Conservation (phyloP, 2,888 invertebrate species). For the Aproaerema taeniolella region DNA sequence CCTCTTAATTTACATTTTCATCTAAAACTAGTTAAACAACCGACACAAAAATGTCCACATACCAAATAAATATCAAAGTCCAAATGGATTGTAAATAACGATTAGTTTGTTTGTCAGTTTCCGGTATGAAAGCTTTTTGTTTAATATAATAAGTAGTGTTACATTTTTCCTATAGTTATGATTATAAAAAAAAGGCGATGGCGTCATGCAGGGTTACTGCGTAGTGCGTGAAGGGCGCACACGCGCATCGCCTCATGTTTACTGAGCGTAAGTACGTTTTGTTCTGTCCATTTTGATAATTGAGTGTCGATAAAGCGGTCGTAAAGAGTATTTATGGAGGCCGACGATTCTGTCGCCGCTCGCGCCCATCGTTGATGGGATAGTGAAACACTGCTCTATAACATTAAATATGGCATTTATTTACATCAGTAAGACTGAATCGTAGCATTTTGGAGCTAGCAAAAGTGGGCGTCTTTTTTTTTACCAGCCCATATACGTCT, state of each 20-base stretch:
- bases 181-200: background rate
- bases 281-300: conserved; percentile 39
- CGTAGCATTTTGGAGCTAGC: too few species aligned
- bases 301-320: conserved; percentile 36
- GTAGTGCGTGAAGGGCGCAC: conserved; percentile 13
- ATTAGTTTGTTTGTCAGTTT: conserved; percentile 1
- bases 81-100: background rate
- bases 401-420: conserved; percentile 3
- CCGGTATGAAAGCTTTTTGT: conserved; percentile 5
- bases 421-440: too few species aligned
- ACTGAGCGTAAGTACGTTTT: conserved; percentile 21
- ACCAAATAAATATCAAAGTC: conserved; percentile 1
- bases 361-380: conserved; percentile 12
- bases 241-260: conserved; percentile 15
- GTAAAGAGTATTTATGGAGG: conserved; percentile 21
- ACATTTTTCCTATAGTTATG: background rate
- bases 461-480: too few species aligned
- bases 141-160: conserved; percentile 2
- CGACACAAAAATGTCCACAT: conserved; percentile 7
- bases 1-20: conserved; percentile 1
- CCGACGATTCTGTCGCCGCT: conserved; percentile 19
- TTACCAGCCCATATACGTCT: too few species aligned
- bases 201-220: conserved; percentile 2
- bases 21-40: conserved; percentile 1
- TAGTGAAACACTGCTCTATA: conserved; percentile 16